These are phyloP conservation scores for Thereva nobilitata DNA, from an alignment of 2,888 invertebrate species.

Conservation along the genomic window DNA sequence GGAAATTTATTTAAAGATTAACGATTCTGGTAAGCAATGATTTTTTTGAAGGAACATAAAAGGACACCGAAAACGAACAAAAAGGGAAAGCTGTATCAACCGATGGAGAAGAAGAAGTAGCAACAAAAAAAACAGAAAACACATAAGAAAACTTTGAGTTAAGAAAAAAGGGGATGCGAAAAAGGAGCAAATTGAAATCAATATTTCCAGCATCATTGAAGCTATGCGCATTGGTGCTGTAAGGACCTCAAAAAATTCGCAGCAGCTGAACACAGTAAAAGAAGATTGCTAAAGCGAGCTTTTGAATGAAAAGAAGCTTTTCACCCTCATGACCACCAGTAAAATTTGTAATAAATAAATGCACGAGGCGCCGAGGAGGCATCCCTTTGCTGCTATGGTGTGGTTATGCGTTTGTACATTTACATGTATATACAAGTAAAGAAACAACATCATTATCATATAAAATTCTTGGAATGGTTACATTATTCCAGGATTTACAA, in stretches of 20 bases:
- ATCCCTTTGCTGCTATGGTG: no score
- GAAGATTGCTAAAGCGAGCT: no score
- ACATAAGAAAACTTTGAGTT: no score
- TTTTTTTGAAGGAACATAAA: constrained; percentile 4
- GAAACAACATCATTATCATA: no score
- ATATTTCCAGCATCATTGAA: constrained; percentile 41
- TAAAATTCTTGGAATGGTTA: no score
- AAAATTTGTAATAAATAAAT: no score
- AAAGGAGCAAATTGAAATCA: constrained; percentile 39
- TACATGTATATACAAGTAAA: no score
- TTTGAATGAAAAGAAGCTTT: no score
- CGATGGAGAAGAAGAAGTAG: constrained; percentile 1
- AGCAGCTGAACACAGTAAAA: not conserved
- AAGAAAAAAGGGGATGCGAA: constrained; percentile 11
- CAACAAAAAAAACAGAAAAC: not conserved
- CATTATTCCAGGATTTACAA: no score
- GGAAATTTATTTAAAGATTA: not conserved
- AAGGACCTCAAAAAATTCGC: constrained; percentile 15
- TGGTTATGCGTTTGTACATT: no score
- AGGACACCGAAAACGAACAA: not conserved
- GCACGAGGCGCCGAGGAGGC: no score
- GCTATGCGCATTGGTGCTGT: constrained; percentile 34
- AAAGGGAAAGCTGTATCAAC: not conserved
- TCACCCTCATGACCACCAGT: no score
- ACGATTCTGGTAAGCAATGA: constrained; percentile 4